Conservation (phyloP, 1,140 invertebrate species). For the Drosophila rufa region DNA sequence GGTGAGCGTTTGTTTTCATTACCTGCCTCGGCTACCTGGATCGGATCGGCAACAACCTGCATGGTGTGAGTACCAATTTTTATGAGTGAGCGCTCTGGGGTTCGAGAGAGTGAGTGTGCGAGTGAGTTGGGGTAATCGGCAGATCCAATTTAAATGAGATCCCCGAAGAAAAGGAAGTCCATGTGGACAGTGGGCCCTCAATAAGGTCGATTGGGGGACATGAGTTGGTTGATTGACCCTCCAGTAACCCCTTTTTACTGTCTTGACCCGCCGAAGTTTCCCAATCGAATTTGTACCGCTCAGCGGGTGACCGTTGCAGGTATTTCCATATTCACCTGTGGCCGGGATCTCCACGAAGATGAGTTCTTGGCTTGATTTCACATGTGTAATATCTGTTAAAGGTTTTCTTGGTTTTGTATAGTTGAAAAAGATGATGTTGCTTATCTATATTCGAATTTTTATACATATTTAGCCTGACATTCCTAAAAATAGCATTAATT, state of each 20-base stretch:
- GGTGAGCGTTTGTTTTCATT: conserved; percentile 61
- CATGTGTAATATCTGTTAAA: not conserved
- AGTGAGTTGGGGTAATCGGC: conserved; percentile 50
- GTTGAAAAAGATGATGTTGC: too few relatives aligned
- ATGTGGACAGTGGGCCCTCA: conserved; percentile 37
- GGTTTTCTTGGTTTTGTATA: too few relatives aligned
- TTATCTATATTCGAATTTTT: too few relatives aligned
- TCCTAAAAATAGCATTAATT: too few relatives aligned
- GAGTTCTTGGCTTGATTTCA: not conserved
- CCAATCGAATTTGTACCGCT: not conserved
- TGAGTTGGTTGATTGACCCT: not conserved
- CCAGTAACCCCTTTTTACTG: not conserved
- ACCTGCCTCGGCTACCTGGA: conserved; percentile 60
- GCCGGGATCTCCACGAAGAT: not conserved
- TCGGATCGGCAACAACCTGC: conserved; percentile 16
- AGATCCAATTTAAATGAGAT: conserved; percentile 76
- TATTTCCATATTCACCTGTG: conserved; percentile 15
- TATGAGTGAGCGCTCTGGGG: conserved; percentile 3
- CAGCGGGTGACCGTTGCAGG: conserved; percentile 8
- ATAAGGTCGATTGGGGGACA: conserved; percentile 7
- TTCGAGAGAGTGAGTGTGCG: conserved; percentile 1
- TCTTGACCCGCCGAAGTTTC: not conserved
- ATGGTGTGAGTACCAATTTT: conserved; percentile 28
- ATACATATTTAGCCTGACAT: too few relatives aligned
- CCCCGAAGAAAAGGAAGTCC: conserved; percentile 27